phyloP scores from a whole-genome alignment of 2,888 invertebrate genomes.

The Patella pellucida region DNA sequence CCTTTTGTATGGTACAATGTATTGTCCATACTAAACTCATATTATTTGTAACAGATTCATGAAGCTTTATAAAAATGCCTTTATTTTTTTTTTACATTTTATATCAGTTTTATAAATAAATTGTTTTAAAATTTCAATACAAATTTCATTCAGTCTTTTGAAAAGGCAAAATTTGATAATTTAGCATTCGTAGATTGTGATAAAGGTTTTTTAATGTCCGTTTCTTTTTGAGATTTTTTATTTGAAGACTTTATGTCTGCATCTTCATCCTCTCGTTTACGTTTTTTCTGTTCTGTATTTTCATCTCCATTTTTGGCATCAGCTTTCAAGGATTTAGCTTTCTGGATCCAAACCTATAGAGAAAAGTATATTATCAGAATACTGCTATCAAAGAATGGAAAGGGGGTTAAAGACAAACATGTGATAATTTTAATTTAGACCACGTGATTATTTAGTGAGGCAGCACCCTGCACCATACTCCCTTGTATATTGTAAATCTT shows the following conservation, averaged over 20 bases:
- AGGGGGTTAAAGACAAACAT: too few species aligned
- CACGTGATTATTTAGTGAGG: too few species aligned
- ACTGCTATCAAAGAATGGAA: background rate
- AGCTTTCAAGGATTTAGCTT: slow-evolving; percentile 39
- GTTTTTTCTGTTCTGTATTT: slow-evolving; percentile 8
- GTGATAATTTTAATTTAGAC: too few species aligned
- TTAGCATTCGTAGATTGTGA: slow-evolving; percentile 55
- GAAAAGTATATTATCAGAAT: background rate
- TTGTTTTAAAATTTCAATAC: too few species aligned
- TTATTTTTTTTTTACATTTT: too few species aligned
- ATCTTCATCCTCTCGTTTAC: slow-evolving; percentile 10
- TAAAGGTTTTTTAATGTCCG: slow-evolving; percentile 43
- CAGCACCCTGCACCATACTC: too few species aligned
- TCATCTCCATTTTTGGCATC: slow-evolving; percentile 18
- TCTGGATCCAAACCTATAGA: slow-evolving; percentile 52
- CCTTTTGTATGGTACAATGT: too few species aligned
- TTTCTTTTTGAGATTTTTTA: slow-evolving; percentile 17
- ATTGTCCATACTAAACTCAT: too few species aligned
- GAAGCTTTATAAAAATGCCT: too few species aligned
- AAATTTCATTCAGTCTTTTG: slow-evolving; percentile 34
- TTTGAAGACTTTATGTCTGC: background rate
- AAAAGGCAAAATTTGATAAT: slow-evolving; percentile 55
- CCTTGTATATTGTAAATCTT: too few species aligned
- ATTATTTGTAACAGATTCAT: too few species aligned
- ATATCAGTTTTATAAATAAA: too few species aligned